A percentile compares a stretch with the other conserved stretches of the same genome.
phyloP scores from a whole-genome alignment of 2,888 invertebrate species.

The Andrena minutula region DNA sequence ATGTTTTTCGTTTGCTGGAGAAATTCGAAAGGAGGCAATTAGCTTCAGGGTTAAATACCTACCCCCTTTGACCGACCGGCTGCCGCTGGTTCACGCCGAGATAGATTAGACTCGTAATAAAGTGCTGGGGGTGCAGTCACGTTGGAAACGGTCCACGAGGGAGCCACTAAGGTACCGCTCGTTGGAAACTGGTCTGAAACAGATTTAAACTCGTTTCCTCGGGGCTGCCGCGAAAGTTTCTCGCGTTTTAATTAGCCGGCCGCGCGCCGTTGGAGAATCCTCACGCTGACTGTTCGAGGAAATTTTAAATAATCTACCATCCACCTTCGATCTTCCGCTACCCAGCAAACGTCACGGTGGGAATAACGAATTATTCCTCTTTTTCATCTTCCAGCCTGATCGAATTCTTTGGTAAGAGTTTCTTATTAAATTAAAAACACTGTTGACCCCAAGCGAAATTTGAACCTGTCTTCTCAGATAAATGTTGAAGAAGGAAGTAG shows the following conservation, averaged over 20 bases:
- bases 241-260: conserved; percentile 84
- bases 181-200: conserved; percentile 83
- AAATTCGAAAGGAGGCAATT: conserved; percentile 70
- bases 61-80: conserved; percentile 57
- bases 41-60: conserved; percentile 77
- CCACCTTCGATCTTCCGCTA: conserved; percentile 13
- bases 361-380: conserved; percentile 23
- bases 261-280: conserved; percentile 52
- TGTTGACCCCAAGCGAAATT: not conserved
- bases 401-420: not conserved
- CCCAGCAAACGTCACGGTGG: not conserved
- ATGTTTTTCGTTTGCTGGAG: conserved; percentile 31
- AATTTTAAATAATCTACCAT: conserved; percentile 64
- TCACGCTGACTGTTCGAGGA: conserved; percentile 46
- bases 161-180: conserved; percentile 84
- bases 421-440: not conserved
- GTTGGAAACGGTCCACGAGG: conserved; percentile 83
- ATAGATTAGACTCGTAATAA: conserved; percentile 84
- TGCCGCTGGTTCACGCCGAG: conserved; percentile 75
- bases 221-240: conserved; percentile 79
- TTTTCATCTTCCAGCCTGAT: not conserved
- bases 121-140: conserved; percentile 81
- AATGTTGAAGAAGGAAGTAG: not conserved
- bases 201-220: conserved; percentile 85
- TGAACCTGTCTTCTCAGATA: not conserved